phyloP scores from a whole-genome alignment of 2,888 invertebrate species.

The Theodoxus fluviatilis region DNA sequence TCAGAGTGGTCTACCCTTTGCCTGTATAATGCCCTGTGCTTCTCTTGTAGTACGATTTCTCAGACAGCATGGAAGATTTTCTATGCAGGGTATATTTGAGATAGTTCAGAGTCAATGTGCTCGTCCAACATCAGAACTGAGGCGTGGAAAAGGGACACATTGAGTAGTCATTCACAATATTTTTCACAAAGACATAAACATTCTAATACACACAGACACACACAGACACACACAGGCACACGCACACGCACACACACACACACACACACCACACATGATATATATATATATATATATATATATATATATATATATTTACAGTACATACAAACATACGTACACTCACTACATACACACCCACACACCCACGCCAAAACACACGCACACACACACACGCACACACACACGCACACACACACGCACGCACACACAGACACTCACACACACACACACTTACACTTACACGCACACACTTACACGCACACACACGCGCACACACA shows the following conservation, averaged over 20 bases:
- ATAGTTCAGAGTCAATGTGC: too few relatives aligned
- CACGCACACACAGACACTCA: not conserved
- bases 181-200: not conserved
- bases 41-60: too few relatives aligned
- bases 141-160: not conserved
- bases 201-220: not conserved
- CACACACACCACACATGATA: not conserved
- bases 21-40: too few relatives aligned
- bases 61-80: too few relatives aligned
- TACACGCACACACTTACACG: not conserved
- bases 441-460: not conserved
- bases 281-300: too few relatives aligned
- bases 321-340: too few relatives aligned
- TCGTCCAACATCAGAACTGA: too few relatives aligned
- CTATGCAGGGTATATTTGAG: too few relatives aligned
- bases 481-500: not conserved
- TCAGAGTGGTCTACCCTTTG: too few relatives aligned
- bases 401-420: not conserved
- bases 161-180: not conserved
- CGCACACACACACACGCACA: not conserved
- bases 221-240: not conserved
- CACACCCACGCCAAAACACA: not conserved
- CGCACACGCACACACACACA: constrained; percentile 3
- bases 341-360: not conserved
- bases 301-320: too few relatives aligned